Evolutionary conservation across 2,888 invertebrate species (phyloP).

Genomic region (Cephonodes hylas): DNA sequence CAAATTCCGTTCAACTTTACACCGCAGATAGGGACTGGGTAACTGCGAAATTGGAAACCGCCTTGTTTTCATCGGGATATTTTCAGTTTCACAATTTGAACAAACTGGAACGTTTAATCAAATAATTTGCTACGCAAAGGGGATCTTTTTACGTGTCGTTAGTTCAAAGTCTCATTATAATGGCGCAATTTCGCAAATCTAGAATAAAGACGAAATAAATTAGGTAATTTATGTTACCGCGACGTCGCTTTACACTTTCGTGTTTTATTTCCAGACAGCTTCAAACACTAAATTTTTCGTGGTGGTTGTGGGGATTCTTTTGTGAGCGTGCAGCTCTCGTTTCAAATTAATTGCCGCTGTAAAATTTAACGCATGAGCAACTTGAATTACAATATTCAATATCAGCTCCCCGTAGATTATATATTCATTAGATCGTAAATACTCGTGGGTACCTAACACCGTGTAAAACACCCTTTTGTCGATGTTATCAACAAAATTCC

Average conservation of each 20-base stretch:
- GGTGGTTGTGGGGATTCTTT: not conserved
- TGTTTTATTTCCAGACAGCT: not conserved
- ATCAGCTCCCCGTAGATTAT: not conserved
- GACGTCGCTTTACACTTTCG: not conserved
- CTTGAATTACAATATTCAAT: not conserved
- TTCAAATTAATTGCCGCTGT: not conserved
- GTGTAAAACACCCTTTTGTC: slow-evolving; percentile 33
- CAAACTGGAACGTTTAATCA: not conserved
- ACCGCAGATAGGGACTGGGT: slow-evolving; percentile 40
- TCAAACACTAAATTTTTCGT: not conserved
- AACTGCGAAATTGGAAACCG: slow-evolving; percentile 1
- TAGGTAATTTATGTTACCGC: not conserved
- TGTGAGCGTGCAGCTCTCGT: not conserved
- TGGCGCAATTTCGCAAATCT: not conserved
- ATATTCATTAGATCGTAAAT: slow-evolving; percentile 14
- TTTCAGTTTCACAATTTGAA: not conserved
- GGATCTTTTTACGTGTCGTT: not conserved
- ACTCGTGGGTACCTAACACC: slow-evolving; percentile 16
- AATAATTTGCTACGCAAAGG: not conserved
- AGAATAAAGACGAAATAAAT: slow-evolving; percentile 8
- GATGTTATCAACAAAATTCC: slow-evolving; percentile 53
- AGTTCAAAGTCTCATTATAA: not conserved
- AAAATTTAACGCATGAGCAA: not conserved
- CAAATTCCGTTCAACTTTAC: slow-evolving; percentile 39
- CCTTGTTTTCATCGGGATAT: not conserved